These are phyloP conservation scores for Lerema accius DNA, from an alignment of 1,140 invertebrate genomes.

Conservation along the genomic window DNA sequence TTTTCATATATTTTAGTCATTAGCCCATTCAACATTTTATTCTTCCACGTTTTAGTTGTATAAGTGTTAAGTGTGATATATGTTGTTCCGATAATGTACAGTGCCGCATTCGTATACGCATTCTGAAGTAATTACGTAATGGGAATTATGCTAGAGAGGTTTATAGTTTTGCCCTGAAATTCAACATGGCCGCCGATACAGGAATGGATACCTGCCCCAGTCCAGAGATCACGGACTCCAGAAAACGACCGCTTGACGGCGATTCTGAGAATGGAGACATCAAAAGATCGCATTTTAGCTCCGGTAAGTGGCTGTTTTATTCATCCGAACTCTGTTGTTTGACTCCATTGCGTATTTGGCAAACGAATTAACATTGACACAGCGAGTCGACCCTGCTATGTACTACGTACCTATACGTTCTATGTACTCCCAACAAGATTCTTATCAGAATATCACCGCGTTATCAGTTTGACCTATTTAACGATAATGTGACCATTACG, in stretches of 20 bases:
- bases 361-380: conserved; percentile 77
- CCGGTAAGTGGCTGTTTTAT: conserved; percentile 85
- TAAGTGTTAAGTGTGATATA: conserved; percentile 77
- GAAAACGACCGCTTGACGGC: conserved; percentile 93
- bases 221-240: conserved; percentile 91
- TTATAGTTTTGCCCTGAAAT: conserved; percentile 82
- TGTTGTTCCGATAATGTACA: conserved; percentile 70
- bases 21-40: conserved; percentile 68
- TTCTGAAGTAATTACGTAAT: conserved; percentile 79
- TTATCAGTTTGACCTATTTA: conserved; percentile 78
- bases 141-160: conserved; percentile 81
- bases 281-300: conserved; percentile 94
- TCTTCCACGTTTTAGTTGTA: conserved; percentile 69
- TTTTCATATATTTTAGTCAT: conserved; percentile 76
- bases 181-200: conserved; percentile 91
- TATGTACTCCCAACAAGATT: conserved; percentile 66
- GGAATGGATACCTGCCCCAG: conserved; percentile 92
- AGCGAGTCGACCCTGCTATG: conserved; percentile 60
- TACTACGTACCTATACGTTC: conserved; percentile 50
- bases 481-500: conserved; percentile 53
- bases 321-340: conserved; percentile 45
- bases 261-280: conserved; percentile 93
- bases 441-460: conserved; percentile 69
- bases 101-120: conserved; percentile 73
- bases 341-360: conserved; percentile 75